These are phyloP conservation scores for Drosophila lacicola DNA, from an alignment of 2,888 invertebrate species.

Conservation along the genomic window DNA sequence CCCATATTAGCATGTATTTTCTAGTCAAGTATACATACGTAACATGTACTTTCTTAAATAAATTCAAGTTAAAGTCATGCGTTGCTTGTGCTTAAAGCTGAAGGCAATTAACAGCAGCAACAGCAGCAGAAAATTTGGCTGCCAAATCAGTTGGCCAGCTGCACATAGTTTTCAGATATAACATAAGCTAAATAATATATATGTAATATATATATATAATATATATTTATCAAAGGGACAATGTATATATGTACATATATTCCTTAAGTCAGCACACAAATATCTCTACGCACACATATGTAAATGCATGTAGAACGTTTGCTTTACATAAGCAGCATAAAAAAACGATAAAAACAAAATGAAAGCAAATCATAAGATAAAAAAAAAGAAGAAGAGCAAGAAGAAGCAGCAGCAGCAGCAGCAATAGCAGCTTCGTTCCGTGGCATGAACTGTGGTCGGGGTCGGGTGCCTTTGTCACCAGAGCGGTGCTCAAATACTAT, in stretches of 20 bases:
- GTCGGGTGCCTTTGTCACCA: slow-evolving; percentile 77
- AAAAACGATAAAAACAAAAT: slow-evolving; percentile 28
- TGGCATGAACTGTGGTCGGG: slow-evolving; percentile 12
- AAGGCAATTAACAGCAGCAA: neutral
- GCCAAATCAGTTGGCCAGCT: neutral
- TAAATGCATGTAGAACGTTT: slow-evolving; percentile 4
- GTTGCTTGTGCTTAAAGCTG: neutral
- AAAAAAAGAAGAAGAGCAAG: slow-evolving; percentile 16
- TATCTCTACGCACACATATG: neutral
- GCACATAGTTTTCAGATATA: too few species aligned
- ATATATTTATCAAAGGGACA: slow-evolving; percentile 26
- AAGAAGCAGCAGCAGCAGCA: slow-evolving; percentile 1
- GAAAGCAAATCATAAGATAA: slow-evolving; percentile 39
- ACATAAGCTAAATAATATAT: neutral
- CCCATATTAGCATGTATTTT: too few species aligned
- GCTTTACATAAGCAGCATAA: slow-evolving; percentile 35
- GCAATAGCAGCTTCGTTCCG: slow-evolving; percentile 29
- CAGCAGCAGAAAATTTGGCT: neutral
- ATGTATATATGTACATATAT: slow-evolving; percentile 9
- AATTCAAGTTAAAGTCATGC: neutral
- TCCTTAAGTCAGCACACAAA: neutral
- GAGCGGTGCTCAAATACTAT: slow-evolving; percentile 74
- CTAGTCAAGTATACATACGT: too few species aligned
- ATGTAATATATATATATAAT: neutral
- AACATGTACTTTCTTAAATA: too few species aligned